Percentiles rank a stretch among this genome's conserved stretches.
These are phyloP conservation scores for Drymonia ruficornis DNA, from an alignment of 2,888 invertebrate genomes.

Conservation along the genomic window DNA sequence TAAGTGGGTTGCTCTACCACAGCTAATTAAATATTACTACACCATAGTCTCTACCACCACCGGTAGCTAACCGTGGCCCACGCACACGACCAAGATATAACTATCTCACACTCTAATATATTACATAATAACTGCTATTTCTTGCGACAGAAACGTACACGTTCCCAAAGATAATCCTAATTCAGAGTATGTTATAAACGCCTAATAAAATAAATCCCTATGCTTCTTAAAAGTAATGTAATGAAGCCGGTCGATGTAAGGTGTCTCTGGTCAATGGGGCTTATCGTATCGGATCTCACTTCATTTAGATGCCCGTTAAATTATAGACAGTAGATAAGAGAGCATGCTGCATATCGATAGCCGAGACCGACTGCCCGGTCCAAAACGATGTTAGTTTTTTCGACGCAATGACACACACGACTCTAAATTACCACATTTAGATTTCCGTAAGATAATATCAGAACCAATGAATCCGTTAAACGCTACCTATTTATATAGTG, in stretches of 20 bases:
- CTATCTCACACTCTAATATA: slow-evolving; percentile 1
- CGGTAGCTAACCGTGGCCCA: slow-evolving; percentile 4
- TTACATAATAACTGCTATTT: slow-evolving; percentile 9
- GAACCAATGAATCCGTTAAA: slow-evolving; percentile 56
- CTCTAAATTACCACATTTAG: slow-evolving; percentile 72
- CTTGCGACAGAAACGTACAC: slow-evolving; percentile 26
- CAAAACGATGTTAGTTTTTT: slow-evolving; percentile 57
- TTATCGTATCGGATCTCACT: slow-evolving; percentile 80
- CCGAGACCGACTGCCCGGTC: slow-evolving; percentile 55
- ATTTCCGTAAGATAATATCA: slow-evolving; percentile 61
- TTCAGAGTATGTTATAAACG: slow-evolving; percentile 44
- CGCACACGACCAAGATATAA: slow-evolving; percentile 1
- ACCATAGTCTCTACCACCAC: background rate
- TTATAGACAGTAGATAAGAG: slow-evolving; percentile 75
- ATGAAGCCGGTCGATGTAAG: slow-evolving; percentile 67
- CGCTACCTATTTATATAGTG: slow-evolving; percentile 43
- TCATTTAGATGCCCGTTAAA: slow-evolving; percentile 82
- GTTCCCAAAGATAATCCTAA: slow-evolving; percentile 26
- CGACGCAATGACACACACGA: slow-evolving; percentile 63
- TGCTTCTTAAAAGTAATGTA: slow-evolving; percentile 68
- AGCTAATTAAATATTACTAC: background rate
- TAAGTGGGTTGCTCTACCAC: background rate
- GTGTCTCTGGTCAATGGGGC: slow-evolving; percentile 72
- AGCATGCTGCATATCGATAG: slow-evolving; percentile 69
- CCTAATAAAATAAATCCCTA: slow-evolving; percentile 62